A percentile compares a stretch with the other conserved stretches of the same genome.
Evolutionary conservation across 2,797 vertebrate species (phyloP).

Genomic region (Hydrophis major): DNA sequence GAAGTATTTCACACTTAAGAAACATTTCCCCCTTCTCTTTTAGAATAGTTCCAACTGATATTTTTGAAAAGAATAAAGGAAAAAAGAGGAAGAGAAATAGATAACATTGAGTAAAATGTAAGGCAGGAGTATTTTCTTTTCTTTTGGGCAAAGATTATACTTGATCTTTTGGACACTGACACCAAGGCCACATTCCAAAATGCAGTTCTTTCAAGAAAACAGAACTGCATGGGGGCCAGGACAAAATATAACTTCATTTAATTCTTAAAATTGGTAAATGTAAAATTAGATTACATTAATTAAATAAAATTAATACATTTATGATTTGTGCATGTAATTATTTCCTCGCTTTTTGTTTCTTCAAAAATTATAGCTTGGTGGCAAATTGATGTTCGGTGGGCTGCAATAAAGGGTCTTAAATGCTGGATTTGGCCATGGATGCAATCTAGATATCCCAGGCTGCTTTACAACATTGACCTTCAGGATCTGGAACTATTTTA

Average conservation of each 20-base stretch:
- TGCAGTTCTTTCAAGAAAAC: neutral
- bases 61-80: neutral
- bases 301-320: neutral
- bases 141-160: neutral
- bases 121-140: neutral
- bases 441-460: neutral
- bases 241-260: neutral
- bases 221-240: neutral
- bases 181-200: neutral
- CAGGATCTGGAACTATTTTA: neutral
- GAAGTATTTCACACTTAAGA: neutral
- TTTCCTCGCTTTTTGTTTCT: neutral
- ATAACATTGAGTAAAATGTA: neutral
- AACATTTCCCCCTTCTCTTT: neutral
- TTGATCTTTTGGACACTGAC: neutral
- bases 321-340: neutral
- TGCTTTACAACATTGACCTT: neutral
- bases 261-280: neutral
- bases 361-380: neutral
- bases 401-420: neutral
- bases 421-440: neutral
- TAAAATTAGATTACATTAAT: neutral
- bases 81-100: neutral
- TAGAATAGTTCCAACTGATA: neutral
- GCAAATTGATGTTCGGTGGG: neutral